phyloP scores from a whole-genome alignment of 2,888 invertebrate genomes.

The Stenodera caucasica region DNA sequence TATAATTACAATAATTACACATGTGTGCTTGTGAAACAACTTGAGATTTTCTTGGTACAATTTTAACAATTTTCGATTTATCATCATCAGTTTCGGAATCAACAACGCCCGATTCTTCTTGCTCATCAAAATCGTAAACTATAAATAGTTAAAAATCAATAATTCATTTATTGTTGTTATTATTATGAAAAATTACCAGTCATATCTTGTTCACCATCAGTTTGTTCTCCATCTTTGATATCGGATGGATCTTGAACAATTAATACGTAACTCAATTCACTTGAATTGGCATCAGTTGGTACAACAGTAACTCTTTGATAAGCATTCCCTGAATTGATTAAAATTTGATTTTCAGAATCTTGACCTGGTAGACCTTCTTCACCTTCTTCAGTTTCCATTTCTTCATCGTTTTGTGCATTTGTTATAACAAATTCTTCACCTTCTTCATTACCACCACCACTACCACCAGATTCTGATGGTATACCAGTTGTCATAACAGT shows the following conservation, averaged over 20 bases:
- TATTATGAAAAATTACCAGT: conserved; percentile 49
- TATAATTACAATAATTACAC: conserved; percentile 91
- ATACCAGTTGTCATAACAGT: conserved; percentile 61
- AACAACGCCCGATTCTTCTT: conserved; percentile 58
- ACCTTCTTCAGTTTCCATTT: conserved; percentile 45
- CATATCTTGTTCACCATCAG: conserved; percentile 60
- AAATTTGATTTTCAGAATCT: conserved; percentile 54
- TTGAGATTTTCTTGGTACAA: conserved; percentile 65
- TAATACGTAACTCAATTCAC: conserved; percentile 85
- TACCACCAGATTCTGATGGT: conserved; percentile 40
- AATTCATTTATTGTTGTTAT: background rate
- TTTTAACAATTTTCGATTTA: conserved; percentile 65
- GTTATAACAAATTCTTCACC: conserved; percentile 57
- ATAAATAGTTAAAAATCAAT: conserved; percentile 25
- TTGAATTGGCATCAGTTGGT: conserved; percentile 73
- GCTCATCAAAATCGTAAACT: conserved; percentile 77
- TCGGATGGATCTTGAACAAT: conserved; percentile 72
- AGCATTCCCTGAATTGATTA: conserved; percentile 63
- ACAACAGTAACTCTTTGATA: conserved; percentile 84
- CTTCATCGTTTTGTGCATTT: conserved; percentile 56
- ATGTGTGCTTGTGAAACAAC: conserved; percentile 71
- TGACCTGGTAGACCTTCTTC: conserved; percentile 36
- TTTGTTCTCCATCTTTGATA: conserved; percentile 57
- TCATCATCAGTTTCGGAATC: conserved; percentile 69
- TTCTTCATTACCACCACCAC: conserved; percentile 50